phyloP scores from a whole-genome alignment of 2,113 vertebrate genomes.

The Psophia crepitans region DNA sequence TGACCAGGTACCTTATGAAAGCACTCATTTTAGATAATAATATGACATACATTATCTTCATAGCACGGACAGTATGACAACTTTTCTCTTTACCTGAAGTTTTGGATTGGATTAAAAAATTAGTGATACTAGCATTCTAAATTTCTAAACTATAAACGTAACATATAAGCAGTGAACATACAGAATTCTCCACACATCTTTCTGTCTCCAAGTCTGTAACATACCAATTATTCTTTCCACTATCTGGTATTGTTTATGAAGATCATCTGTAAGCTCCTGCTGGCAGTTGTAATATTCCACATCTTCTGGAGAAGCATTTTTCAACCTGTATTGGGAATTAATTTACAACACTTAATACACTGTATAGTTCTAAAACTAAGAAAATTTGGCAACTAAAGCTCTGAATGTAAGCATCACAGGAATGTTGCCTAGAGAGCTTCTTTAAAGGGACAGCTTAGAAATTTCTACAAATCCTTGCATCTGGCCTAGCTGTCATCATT shows the following conservation, averaged over 20 bases:
- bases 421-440: neutral
- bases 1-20: neutral
- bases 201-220: neutral
- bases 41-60: neutral
- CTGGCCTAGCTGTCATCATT: neutral
- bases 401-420: neutral
- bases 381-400: neutral
- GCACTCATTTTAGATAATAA: neutral
- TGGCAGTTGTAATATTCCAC: constrained; percentile 98
- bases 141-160: neutral
- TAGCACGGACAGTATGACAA: neutral
- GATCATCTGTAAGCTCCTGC: constrained; percentile 93
- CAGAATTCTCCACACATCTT: neutral
- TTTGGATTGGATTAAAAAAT: neutral
- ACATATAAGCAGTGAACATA: neutral
- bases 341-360: neutral
- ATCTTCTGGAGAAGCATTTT: constrained; percentile 96
- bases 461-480: neutral
- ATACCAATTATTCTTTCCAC: constrained; percentile 97
- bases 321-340: constrained; percentile 80
- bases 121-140: neutral
- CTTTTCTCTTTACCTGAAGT: neutral
- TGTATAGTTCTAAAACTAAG: neutral
- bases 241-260: constrained; percentile 96
- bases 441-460: neutral